Conservation (phyloP, 2,113 vertebrate genomes). For the Todiramphus chloris region DNA sequence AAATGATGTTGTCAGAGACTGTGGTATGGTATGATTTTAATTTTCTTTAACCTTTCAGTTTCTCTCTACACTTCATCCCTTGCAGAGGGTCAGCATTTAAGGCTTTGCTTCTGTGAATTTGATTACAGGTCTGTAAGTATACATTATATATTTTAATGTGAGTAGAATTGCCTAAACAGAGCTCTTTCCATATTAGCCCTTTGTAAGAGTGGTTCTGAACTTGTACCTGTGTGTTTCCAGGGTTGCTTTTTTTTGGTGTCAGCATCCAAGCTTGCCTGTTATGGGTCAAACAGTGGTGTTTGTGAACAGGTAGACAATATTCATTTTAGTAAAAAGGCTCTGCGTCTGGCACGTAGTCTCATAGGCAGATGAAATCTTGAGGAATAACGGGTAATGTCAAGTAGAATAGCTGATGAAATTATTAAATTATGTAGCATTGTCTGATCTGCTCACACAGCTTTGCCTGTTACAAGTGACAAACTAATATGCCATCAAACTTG, state of each 20-base stretch:
- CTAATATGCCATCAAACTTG: slow-evolving; percentile 63
- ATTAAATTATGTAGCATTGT: slow-evolving; percentile 70
- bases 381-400: slow-evolving; percentile 60
- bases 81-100: background rate
- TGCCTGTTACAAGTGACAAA: slow-evolving; percentile 67
- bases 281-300: background rate
- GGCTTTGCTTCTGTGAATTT: background rate
- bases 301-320: background rate
- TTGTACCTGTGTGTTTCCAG: background rate
- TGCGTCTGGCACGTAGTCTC: background rate
- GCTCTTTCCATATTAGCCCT: background rate
- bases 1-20: background rate
- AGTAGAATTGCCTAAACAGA: background rate
- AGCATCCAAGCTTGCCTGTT: background rate
- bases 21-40: background rate
- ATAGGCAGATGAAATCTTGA: slow-evolving; percentile 38
- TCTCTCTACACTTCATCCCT: background rate
- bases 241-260: background rate
- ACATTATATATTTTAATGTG: background rate
- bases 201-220: background rate
- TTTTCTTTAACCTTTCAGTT: background rate
- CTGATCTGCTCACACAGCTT: slow-evolving; percentile 64
- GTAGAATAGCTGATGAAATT: slow-evolving; percentile 64
- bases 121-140: background rate
- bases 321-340: background rate